Evolutionary conservation across 2,888 invertebrate genomes (phyloP), one percentile per base, ranked within the genome.

Genomic region (Allygus modestus): DNA sequence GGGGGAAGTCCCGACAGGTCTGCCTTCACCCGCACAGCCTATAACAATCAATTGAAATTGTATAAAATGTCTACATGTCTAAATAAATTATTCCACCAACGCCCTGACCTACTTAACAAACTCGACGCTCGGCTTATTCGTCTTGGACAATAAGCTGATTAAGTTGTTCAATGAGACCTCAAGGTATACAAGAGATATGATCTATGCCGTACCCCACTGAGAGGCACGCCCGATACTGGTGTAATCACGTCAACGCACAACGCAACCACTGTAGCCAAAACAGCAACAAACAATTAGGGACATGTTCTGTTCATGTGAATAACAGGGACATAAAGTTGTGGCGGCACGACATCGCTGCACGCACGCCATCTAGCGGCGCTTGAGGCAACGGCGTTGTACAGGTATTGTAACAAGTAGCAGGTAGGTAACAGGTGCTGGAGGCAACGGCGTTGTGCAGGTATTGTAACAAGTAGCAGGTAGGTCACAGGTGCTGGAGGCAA

Each of bases 271-370:
- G 58, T 58, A 58, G 58, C 23, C 58, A 58, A 58, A 58, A 58
- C 58, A 58, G 58, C 20, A 58, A 58, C 58, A 23, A 23, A 58
- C 58, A 23, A 58, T 58, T 58, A 58, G 26, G 58, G 58, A 58
- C 58, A 12, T 23, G 26, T 20, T 23, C 1, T 23, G 58, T 12
- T 58, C 26, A 58, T 12, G 58, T 23, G 7, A 58, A 7, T 23
- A 23, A 58, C 17, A 23, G 58, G n/a, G n/a, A n/a, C n/a, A n/a
- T n/a, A n/a, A n/a, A n/a, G n/a, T n/a, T n/a, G n/a, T n/a, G n/a
- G n/a, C 26, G n/a, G 58, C 51, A 51, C 51, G 51, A 51, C 2
- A 51, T 9, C 17, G 11, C 20, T 2, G 26, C 58, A 58, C 58
- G 58, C 58, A 51, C 51, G 51, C 51, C n/a, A 51, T 15, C 51